Conservation (phyloP, 2,888 invertebrate genomes). For the Clistopyga incitator region DNA sequence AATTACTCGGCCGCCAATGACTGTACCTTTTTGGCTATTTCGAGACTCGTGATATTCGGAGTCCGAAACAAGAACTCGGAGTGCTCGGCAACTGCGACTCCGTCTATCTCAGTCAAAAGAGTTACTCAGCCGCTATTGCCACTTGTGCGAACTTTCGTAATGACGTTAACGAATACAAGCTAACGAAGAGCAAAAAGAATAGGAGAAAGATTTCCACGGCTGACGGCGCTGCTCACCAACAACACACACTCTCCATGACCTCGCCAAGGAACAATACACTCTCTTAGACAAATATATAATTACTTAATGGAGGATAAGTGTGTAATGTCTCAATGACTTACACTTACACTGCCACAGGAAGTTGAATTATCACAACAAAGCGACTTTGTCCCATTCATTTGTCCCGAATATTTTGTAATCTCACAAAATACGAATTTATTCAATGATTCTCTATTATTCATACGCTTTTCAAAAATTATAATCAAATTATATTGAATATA, state of each 20-base stretch:
- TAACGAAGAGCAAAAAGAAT: slow-evolving; percentile 32
- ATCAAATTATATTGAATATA: too few species aligned
- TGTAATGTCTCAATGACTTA: neutral
- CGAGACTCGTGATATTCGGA: slow-evolving; percentile 3
- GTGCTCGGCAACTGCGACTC: slow-evolving; percentile 15
- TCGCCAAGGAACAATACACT: neutral
- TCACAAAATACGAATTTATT: neutral
- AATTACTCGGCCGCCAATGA: neutral
- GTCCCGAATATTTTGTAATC: too few species aligned
- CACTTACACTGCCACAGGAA: neutral
- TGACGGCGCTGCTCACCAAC: neutral
- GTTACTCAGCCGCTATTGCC: slow-evolving; percentile 36
- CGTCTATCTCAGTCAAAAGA: slow-evolving; percentile 8
- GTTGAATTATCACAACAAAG: neutral
- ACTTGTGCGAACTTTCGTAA: slow-evolving; percentile 50
- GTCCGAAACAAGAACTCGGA: slow-evolving; percentile 2
- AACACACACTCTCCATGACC: neutral
- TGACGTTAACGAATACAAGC: slow-evolving; percentile 47
- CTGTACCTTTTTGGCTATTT: neutral
- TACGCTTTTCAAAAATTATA: neutral
- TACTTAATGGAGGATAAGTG: neutral
- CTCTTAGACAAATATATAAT: neutral
- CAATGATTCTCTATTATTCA: neutral
- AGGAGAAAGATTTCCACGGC: slow-evolving; percentile 9
- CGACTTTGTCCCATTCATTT: neutral